phyloP scores from a whole-genome alignment of 2,888 invertebrate genomes.

The Acanthopleura granulata region DNA sequence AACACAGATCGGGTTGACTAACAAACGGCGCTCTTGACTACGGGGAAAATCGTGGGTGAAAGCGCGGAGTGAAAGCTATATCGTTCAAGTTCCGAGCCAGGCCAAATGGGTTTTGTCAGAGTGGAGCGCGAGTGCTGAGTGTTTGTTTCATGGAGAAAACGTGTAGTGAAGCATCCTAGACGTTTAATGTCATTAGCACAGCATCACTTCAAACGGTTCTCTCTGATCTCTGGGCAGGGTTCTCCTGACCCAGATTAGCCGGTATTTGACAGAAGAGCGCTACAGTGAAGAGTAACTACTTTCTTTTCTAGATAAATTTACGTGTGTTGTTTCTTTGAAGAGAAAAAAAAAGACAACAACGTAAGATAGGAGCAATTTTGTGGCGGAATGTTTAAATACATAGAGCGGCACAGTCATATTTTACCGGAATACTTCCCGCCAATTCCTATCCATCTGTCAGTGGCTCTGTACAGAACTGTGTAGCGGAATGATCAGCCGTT shows the following conservation, averaged over 20 bases:
- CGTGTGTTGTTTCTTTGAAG: background rate
- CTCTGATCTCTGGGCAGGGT: background rate
- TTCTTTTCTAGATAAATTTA: background rate
- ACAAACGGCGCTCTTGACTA: background rate
- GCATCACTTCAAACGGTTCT: constrained; percentile 4
- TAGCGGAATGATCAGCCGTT: too few species aligned
- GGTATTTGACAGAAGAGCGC: background rate
- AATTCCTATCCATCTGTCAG: too few species aligned
- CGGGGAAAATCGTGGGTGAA: background rate
- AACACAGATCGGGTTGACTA: background rate
- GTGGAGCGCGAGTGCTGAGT: background rate
- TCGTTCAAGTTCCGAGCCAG: background rate
- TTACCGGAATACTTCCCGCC: too few species aligned
- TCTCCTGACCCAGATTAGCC: background rate
- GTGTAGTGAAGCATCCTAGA: constrained; percentile 10
- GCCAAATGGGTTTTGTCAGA: constrained; percentile 12
- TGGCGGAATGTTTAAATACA: background rate
- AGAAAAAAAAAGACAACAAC: background rate
- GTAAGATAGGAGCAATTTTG: background rate
- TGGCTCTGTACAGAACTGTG: too few species aligned
- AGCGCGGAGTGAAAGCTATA: background rate
- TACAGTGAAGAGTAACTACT: background rate
- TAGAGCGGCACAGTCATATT: too few species aligned
- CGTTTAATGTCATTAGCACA: constrained; percentile 10
- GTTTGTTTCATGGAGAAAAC: background rate